Conservation (phyloP, 2,113 vertebrate genomes). For the Struthidea cinerea region DNA sequence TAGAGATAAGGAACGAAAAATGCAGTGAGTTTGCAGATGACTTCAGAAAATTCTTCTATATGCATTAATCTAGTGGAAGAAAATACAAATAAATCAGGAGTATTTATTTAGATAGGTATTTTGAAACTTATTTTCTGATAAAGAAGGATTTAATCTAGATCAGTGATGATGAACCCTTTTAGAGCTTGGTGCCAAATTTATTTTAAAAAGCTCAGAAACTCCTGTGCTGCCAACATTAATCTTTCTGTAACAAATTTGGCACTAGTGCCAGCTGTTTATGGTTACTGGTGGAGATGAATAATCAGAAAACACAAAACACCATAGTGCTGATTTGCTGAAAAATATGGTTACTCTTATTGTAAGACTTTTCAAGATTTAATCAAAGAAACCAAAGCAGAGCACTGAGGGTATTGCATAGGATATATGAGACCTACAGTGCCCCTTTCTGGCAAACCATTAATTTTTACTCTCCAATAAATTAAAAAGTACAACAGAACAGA, state of each 20-base stretch:
- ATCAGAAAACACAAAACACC: not conserved
- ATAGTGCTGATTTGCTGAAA: not conserved
- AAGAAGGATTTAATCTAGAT: not conserved
- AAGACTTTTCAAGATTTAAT: not conserved
- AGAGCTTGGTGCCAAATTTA: not conserved
- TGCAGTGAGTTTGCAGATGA: not conserved
- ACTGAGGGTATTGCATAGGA: not conserved
- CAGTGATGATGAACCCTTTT: not conserved
- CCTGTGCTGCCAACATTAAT: conserved; percentile 2
- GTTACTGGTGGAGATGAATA: not conserved
- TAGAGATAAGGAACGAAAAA: not conserved
- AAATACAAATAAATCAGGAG: not conserved
- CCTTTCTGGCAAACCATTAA: not conserved
- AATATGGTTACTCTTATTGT: not conserved
- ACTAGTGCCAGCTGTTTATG: not conserved
- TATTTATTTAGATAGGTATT: conserved; percentile 1
- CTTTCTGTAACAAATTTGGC: not conserved
- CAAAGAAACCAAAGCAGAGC: not conserved
- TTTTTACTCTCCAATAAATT: not conserved
- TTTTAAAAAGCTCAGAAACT: not conserved
- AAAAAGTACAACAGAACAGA: not conserved
- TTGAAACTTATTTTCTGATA: not conserved
- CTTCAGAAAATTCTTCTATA: not conserved
- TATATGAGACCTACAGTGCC: not conserved
- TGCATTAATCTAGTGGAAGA: not conserved